Evolutionary conservation across 2,113 vertebrate species (phyloP).

Genomic region (Condylura cristata): DNA sequence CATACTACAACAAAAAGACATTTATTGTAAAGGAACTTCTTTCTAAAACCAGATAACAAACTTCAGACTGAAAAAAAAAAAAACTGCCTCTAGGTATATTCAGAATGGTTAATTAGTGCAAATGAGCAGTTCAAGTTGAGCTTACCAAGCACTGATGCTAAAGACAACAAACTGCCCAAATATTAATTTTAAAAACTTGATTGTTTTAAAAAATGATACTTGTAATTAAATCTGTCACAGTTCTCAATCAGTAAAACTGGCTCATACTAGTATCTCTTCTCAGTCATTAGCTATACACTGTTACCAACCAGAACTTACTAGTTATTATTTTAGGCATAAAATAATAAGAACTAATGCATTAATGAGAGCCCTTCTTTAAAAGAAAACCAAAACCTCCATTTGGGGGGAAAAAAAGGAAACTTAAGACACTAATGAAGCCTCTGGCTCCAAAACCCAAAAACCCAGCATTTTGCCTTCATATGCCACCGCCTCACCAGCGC

Average conservation of each 20-base stretch:
- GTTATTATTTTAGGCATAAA: not conserved
- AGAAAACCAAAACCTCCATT: not conserved
- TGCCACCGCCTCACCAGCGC: not conserved
- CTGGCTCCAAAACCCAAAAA: constrained; percentile 4
- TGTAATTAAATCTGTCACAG: not conserved
- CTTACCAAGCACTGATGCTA: not conserved
- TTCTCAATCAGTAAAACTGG: not conserved
- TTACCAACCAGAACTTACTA: not conserved
- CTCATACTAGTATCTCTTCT: not conserved
- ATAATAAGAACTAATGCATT: not conserved
- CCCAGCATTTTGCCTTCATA: not conserved
- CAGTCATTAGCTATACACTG: not conserved
- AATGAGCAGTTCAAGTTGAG: not conserved
- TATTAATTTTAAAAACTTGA: not conserved
- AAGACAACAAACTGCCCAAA: not conserved
- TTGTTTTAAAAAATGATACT: not conserved
- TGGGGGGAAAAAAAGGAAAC: not conserved
- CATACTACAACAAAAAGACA: constrained; percentile 4
- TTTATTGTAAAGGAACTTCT: not conserved
- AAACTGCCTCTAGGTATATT: not conserved
- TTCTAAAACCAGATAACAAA: constrained; percentile 17
- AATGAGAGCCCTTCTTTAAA: not conserved
- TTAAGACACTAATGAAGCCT: constrained; percentile 29
- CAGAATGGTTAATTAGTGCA: not conserved
- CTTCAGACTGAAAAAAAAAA: constrained; percentile 15